Conservation (phyloP, 1,140 invertebrate species). For the Drosophila parabipectinata region DNA sequence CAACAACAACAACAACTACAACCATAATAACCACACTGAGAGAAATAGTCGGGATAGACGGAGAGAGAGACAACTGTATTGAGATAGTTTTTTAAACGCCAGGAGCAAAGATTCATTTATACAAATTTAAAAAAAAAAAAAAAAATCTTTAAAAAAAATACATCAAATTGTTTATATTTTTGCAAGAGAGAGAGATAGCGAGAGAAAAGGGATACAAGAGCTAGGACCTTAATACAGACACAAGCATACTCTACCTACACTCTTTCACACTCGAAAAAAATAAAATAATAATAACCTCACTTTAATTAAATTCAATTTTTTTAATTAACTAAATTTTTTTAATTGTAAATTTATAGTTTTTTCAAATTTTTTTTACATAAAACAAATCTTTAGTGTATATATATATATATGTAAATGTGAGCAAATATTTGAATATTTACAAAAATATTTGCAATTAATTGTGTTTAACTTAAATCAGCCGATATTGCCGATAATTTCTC, state of each 20-base stretch:
- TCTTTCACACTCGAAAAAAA: not conserved
- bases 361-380: not conserved
- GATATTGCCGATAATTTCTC: not conserved
- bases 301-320: not conserved
- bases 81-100: conserved; percentile 67
- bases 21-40: conserved; percentile 37
- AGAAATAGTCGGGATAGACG: conserved; percentile 36
- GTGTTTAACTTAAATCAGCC: too few species aligned
- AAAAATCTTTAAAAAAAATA: conserved; percentile 55
- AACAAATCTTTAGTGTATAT: conserved; percentile 7
- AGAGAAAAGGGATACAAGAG: conserved; percentile 3
- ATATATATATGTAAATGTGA: conserved; percentile 21
- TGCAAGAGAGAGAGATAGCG: conserved; percentile 14
- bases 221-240: conserved; percentile 24
- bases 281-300: not conserved
- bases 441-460: not conserved
- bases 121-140: conserved; percentile 60
- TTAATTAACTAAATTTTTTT: not conserved
- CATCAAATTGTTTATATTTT: conserved; percentile 71
- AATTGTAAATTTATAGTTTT: not conserved
- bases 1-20: conserved; percentile 21
- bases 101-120: conserved; percentile 76
- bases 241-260: conserved; percentile 2
- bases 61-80: conserved; percentile 55
- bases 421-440: conserved; percentile 1